phyloP scores from a whole-genome alignment of 2,113 vertebrate species.

The Laterallus jamaicensis region DNA sequence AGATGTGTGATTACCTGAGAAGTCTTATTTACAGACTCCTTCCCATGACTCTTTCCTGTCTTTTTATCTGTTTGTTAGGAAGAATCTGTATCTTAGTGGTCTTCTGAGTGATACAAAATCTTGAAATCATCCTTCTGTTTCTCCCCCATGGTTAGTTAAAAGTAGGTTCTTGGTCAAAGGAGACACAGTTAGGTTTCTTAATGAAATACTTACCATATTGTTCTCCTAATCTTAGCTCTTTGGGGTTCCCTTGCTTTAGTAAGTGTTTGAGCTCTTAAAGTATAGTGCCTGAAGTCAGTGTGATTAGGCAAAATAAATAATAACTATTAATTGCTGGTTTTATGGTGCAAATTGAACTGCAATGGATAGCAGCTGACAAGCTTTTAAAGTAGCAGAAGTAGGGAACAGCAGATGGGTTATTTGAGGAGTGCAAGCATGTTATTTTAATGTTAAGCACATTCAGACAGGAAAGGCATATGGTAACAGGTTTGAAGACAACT shows the following conservation, averaged over 20 bases:
- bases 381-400: slow-evolving; percentile 50
- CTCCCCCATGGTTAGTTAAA: neutral
- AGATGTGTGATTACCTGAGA: neutral
- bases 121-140: neutral
- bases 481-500: slow-evolving; percentile 66
- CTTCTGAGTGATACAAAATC: neutral
- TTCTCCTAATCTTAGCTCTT: neutral
- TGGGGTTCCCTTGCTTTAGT: neutral
- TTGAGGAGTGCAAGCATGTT: slow-evolving; percentile 66
- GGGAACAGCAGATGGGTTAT: slow-evolving; percentile 59
- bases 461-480: slow-evolving; percentile 67
- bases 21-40: neutral
- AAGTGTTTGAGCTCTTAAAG: neutral
- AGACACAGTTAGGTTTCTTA: neutral
- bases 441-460: slow-evolving; percentile 67
- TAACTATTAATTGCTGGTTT: slow-evolving; percentile 43
- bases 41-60: neutral
- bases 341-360: slow-evolving; percentile 10
- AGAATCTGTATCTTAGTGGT: neutral
- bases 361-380: slow-evolving; percentile 63
- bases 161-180: neutral
- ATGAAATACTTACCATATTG: neutral
- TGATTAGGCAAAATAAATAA: slow-evolving; percentile 37
- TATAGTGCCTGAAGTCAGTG: neutral
- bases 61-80: neutral